Conservation (phyloP, 2,797 vertebrate genomes). For the Champsocephalus esox region DNA sequence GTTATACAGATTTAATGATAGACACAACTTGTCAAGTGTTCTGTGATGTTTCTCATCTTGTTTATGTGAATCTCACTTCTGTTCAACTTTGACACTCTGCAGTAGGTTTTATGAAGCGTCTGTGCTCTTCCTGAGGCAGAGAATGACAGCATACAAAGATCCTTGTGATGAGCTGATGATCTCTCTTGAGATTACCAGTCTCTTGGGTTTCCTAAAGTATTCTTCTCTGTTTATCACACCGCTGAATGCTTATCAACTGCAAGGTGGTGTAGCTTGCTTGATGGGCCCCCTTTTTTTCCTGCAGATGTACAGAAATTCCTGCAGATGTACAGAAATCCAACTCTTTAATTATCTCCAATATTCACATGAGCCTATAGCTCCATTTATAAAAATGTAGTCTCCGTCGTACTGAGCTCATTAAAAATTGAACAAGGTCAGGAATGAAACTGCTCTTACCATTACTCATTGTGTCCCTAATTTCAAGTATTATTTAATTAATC, state of each 20-base stretch:
- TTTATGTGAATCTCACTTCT: slow-evolving; percentile 42
- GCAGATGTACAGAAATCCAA: slow-evolving; percentile 55
- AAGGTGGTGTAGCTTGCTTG: slow-evolving; percentile 62
- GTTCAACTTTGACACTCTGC: slow-evolving; percentile 63
- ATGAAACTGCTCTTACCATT: slow-evolving; percentile 84
- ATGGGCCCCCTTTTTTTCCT: slow-evolving; percentile 21
- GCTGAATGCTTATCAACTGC: slow-evolving; percentile 60
- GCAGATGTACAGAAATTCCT: slow-evolving; percentile 50
- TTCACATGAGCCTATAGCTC: slow-evolving; percentile 78
- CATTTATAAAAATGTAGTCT: slow-evolving; percentile 81
- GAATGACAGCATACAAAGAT: slow-evolving; percentile 62
- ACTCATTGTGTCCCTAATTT: slow-evolving; percentile 86
- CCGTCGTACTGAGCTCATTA: slow-evolving; percentile 83
- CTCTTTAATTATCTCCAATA: slow-evolving; percentile 81
- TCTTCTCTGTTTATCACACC: slow-evolving; percentile 66
- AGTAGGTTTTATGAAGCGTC: slow-evolving; percentile 48
- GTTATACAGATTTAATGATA: slow-evolving; percentile 41
- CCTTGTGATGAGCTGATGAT: slow-evolving; percentile 74
- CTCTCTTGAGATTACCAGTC: slow-evolving; percentile 68
- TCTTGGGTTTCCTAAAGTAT: slow-evolving; percentile 68
- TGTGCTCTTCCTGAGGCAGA: slow-evolving; percentile 56
- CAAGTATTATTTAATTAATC: slow-evolving; percentile 85
- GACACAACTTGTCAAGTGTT: slow-evolving; percentile 22
- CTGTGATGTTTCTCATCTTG: slow-evolving; percentile 33
- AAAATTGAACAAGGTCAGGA: slow-evolving; percentile 88